A percentile compares a stretch with the other conserved stretches of the same genome.
These are phyloP conservation scores for Enteromius viviparus DNA, from an alignment of 2,797 vertebrate genomes.

Conservation along the genomic window DNA sequence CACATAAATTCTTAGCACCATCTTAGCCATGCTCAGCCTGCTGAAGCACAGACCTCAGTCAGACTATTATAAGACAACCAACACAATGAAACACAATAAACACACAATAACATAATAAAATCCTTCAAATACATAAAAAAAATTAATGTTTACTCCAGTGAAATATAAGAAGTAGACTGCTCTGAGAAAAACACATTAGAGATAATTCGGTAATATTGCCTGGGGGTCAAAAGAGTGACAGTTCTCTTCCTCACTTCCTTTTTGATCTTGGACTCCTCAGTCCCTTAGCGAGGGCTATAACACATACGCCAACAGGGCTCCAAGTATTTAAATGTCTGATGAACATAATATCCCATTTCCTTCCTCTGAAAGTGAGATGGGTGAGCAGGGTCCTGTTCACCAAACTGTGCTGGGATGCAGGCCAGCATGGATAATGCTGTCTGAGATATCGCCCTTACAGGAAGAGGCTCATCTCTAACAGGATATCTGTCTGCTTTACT, in stretches of 20 bases:
- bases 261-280: background rate
- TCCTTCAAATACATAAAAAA: too few relatives aligned
- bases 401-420: constrained; percentile 35
- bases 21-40: background rate
- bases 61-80: background rate
- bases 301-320: constrained; percentile 63
- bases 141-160: background rate
- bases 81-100: too few relatives aligned
- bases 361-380: constrained; percentile 59
- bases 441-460: constrained; percentile 52
- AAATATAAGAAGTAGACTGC: background rate
- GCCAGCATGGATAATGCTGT: constrained; percentile 27
- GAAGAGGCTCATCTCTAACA: constrained; percentile 40
- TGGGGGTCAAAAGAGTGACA: background rate
- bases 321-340: constrained; percentile 65
- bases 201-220: background rate
- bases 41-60: constrained; percentile 6
- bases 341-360: constrained; percentile 62
- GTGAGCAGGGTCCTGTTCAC: constrained; percentile 28
- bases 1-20: constrained; percentile 24
- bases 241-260: background rate
- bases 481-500: constrained; percentile 45
- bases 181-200: background rate
- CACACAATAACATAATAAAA: too few relatives aligned
- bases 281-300: constrained; percentile 56